A percentile compares a stretch with the other conserved stretches of the same genome.
phyloP scores from a whole-genome alignment of 2,888 invertebrate genomes.

The Lepetodrilus schrolli region DNA sequence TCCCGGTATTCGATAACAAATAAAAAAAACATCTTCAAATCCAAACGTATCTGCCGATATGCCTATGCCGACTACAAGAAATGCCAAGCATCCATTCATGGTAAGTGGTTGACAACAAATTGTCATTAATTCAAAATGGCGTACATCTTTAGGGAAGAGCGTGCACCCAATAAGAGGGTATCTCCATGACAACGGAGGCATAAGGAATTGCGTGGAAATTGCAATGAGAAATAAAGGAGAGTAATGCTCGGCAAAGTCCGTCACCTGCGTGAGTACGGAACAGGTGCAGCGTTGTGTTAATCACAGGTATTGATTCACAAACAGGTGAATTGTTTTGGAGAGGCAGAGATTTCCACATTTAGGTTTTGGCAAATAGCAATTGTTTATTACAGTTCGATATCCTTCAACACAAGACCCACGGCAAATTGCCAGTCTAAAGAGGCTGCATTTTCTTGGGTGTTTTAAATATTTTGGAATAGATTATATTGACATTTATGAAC shows the following conservation, averaged over 20 bases:
- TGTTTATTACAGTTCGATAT: no score
- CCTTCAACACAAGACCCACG: no score
- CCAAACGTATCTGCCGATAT: no score
- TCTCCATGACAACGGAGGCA: neutral
- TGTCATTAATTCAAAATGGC: neutral
- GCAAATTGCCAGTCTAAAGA: no score
- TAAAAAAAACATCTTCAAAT: neutral
- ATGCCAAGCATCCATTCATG: no score
- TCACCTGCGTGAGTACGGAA: constrained; percentile 7
- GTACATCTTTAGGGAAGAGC: neutral
- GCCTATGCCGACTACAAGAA: neutral
- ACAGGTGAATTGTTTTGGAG: constrained; percentile 2
- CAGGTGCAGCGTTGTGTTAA: neutral
- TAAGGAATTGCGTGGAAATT: neutral
- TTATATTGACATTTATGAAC: no score
- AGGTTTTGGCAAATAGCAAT: constrained; percentile 9
- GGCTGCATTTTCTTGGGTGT: no score
- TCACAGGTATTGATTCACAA: neutral
- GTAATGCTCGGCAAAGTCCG: neutral
- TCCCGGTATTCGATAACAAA: no score
- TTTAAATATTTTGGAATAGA: no score
- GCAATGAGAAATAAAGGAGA: neutral
- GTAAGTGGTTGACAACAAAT: neutral
- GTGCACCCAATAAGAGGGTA: neutral
- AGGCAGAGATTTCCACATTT: constrained; percentile 8